phyloP scores from a whole-genome alignment of 1,140 invertebrate genomes.

The Cyphomyrmex costatus region DNA sequence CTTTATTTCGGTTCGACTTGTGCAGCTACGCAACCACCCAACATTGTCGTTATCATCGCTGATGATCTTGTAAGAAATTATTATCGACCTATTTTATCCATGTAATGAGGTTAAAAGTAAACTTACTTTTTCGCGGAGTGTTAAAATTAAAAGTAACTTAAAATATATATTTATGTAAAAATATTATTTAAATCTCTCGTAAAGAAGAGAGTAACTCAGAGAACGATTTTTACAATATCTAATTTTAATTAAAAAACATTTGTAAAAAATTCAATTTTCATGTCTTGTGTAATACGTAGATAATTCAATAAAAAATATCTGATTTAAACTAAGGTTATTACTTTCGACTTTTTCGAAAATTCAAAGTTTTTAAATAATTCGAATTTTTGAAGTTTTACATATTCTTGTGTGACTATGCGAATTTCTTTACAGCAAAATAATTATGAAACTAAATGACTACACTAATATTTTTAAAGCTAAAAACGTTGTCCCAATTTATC shows the following conservation, averaged over 20 bases:
- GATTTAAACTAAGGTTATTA: too few species aligned
- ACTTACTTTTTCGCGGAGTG: background rate
- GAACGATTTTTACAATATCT: background rate
- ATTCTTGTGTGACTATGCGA: too few species aligned
- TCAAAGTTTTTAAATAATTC: too few species aligned
- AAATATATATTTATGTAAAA: background rate
- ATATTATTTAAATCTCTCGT: background rate
- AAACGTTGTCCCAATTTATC: too few species aligned
- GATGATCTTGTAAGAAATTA: conserved; percentile 88
- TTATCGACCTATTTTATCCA: background rate
- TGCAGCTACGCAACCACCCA: conserved; percentile 75
- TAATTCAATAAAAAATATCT: too few species aligned
- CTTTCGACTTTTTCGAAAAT: too few species aligned
- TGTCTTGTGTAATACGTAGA: background rate
- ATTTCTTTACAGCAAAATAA: too few species aligned
- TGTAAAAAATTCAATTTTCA: background rate
- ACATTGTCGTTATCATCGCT: conserved; percentile 88
- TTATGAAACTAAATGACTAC: too few species aligned
- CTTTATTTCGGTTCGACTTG: background rate
- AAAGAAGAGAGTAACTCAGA: background rate
- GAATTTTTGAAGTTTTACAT: too few species aligned
- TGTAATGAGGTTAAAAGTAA: background rate
- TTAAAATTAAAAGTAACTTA: background rate
- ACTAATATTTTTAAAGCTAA: too few species aligned
- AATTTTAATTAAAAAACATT: background rate